These are phyloP conservation scores for Papilio polytes DNA, from an alignment of 1,140 invertebrate species.

Conservation along the genomic window DNA sequence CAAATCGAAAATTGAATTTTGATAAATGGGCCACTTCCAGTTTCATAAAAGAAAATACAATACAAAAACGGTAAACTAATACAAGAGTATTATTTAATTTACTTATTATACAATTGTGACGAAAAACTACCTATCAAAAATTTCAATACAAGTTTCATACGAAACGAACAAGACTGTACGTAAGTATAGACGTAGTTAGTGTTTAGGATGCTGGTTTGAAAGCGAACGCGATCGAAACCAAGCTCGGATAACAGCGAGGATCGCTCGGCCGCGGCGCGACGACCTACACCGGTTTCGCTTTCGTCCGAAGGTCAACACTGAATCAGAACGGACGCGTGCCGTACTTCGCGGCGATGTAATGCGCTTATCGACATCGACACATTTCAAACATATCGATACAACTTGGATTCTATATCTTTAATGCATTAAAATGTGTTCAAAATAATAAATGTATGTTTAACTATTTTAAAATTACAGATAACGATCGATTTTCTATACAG, in stretches of 20 bases:
- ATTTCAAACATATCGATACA: slow-evolving; percentile 16
- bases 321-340: slow-evolving; percentile 55
- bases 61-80: no score
- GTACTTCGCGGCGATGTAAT: slow-evolving; percentile 40
- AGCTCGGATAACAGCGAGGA: slow-evolving; percentile 38
- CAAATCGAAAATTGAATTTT: no score
- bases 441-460: no score
- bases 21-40: no score
- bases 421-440: no score
- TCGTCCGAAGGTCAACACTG: slow-evolving; percentile 72
- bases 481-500: no score
- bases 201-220: slow-evolving; percentile 43
- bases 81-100: no score
- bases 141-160: not conserved
- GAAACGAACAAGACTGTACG: not conserved
- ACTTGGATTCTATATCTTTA: not conserved
- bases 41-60: no score
- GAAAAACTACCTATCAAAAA: no score
- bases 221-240: slow-evolving; percentile 46
- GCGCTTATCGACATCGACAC: slow-evolving; percentile 44
- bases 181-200: slow-evolving; percentile 26
- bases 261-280: slow-evolving; percentile 50
- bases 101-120: no score
- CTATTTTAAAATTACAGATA: not conserved
- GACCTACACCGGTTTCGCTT: slow-evolving; percentile 76